phyloP scores from a whole-genome alignment of 2,113 vertebrate species.

The Laticauda colubrina region DNA sequence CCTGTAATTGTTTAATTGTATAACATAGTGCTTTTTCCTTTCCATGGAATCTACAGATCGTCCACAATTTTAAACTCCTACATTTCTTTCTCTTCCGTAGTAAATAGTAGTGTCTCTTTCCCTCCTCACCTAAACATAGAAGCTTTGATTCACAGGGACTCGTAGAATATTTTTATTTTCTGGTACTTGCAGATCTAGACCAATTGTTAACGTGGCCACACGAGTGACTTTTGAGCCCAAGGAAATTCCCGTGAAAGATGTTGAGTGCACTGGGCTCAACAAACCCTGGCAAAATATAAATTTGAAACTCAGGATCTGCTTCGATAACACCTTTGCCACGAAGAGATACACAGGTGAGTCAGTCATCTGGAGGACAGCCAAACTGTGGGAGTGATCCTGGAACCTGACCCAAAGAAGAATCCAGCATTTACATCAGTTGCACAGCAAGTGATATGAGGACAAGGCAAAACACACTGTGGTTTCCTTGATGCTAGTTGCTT shows the following conservation, averaged over 20 bases:
- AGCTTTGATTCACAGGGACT: not conserved
- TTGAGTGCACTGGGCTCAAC: conserved; percentile 40
- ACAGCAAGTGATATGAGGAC: not conserved
- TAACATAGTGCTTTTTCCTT: not conserved
- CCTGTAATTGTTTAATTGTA: not conserved
- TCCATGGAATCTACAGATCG: not conserved
- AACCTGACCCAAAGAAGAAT: not conserved
- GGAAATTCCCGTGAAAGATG: conserved; percentile 57
- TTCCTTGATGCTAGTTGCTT: not conserved
- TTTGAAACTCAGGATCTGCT: conserved; percentile 58
- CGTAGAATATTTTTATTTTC: not conserved
- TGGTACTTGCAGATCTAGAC: conserved; percentile 63
- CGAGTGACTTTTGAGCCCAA: conserved; percentile 56
- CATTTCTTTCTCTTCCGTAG: not conserved
- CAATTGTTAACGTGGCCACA: conserved; percentile 60
- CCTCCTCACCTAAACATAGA: not conserved
- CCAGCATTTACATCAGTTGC: not conserved
- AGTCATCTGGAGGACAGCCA: not conserved
- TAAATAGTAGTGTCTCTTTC: not conserved
- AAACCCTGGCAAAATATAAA: not conserved
- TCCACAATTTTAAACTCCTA: not conserved
- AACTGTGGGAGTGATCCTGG: too few species aligned
- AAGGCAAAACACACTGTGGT: not conserved
- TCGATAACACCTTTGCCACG: conserved; percentile 54
- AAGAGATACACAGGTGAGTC: conserved; percentile 47